Evolutionary conservation across 2,888 invertebrate genomes (phyloP), one percentile per base, ranked within the genome.

Genomic region (Scotopteryx bipunctaria): DNA sequence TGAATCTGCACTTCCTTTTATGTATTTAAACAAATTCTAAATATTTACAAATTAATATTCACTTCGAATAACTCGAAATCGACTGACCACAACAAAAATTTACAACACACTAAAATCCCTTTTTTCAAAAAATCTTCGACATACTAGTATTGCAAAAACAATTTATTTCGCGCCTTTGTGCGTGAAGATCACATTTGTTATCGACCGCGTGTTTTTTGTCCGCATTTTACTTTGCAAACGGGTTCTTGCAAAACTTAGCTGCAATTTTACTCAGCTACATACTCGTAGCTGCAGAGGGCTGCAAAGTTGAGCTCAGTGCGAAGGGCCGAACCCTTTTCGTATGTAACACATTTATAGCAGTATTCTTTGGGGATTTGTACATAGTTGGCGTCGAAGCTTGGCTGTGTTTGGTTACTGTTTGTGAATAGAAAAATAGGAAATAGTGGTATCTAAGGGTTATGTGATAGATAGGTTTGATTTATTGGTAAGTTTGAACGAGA

Each of bases 301-400:
- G 86, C 86, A 85, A 67, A 72, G 71, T 61, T 54, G 80, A 85
- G 83, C 86, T 86, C 77, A 58, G 21, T 5, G 71, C 74, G 63
- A 77, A 78, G 85, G 86, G 84, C 75, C 61, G 61, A 66, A 77
- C 83, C 85, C 86, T 80, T 76, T 73, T 65, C 61, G 55, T 62
- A 66, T 63, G 55, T 64, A 62, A 59, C 23, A 8, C 41, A 64
- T 64, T 65, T 65, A 55, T 47, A 42, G 60, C 13, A 25, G 16
- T 53, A 43, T 53, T 50, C 59, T 55, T 46, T 59, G 64, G 70
- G 75, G 64, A 61, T 21, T 53, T 21, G 42, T 58, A 62, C 43
- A 40, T 62, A 50, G 54, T 49, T 53, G 25, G 44, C 37, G 49
- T 44, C 6, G 17, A 27, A 29, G 36, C 50, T 47, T 48, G 11